phyloP scores from a whole-genome alignment of 1,140 invertebrate species.

The Scylla paramamosain region DNA sequence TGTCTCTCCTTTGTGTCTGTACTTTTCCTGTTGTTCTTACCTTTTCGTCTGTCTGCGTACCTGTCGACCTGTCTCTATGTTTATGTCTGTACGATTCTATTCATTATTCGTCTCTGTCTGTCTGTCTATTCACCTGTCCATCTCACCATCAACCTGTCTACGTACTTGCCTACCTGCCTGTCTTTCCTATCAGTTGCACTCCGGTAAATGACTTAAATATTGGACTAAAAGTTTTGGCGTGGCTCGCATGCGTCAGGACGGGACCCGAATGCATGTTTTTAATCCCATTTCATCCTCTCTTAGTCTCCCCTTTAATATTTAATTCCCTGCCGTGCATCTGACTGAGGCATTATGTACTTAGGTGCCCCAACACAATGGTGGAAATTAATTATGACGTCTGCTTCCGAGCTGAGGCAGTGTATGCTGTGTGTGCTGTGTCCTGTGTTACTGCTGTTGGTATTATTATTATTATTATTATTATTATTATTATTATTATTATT shows the following conservation, averaged over 20 bases:
- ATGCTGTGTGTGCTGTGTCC: background rate
- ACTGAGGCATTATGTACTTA: background rate
- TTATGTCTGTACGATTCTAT: too few relatives aligned
- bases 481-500: conserved; percentile 13
- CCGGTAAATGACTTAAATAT: background rate
- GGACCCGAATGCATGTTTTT: background rate
- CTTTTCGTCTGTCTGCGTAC: too few relatives aligned
- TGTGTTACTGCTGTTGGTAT: background rate
- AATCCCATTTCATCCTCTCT: background rate
- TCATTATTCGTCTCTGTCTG: too few relatives aligned
- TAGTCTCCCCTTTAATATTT: background rate
- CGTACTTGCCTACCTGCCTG: too few relatives aligned
- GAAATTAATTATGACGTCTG: background rate
- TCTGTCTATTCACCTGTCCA: too few relatives aligned
- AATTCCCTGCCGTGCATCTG: background rate
- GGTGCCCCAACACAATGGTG: too few relatives aligned
- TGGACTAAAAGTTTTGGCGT: background rate
- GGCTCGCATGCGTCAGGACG: background rate
- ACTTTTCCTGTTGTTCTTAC: background rate
- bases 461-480: conserved; percentile 26
- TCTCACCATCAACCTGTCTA: too few relatives aligned
- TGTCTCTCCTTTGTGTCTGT: background rate
- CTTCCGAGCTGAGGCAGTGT: background rate
- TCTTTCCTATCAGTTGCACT: too few relatives aligned
- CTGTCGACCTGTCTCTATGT: too few relatives aligned